phyloP scores from a whole-genome alignment of 2,888 invertebrate species.

The Orthosia gothica region DNA sequence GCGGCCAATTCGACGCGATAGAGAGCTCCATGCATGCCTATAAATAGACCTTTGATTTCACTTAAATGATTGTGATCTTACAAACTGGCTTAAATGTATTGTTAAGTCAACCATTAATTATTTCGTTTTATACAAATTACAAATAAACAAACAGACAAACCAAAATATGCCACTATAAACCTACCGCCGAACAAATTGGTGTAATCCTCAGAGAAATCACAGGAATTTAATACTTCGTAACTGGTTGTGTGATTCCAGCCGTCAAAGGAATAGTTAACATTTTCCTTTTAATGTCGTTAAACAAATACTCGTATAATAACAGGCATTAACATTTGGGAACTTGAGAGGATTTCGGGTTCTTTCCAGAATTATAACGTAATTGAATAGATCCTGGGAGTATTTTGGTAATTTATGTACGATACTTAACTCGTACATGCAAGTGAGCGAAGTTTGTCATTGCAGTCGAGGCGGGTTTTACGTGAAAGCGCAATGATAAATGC shows the following conservation, averaged over 20 bases:
- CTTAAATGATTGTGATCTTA: too few species aligned
- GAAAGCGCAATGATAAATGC: too few species aligned
- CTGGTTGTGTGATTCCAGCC: constrained; percentile 30
- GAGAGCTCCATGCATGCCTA: too few species aligned
- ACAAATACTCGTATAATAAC: constrained; percentile 35
- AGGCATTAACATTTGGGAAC: constrained; percentile 10
- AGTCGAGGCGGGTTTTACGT: too few species aligned
- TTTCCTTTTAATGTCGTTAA: constrained; percentile 43
- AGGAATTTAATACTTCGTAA: constrained; percentile 49
- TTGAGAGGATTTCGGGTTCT: constrained; percentile 1
- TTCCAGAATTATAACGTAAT: too few species aligned
- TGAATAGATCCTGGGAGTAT: neutral
- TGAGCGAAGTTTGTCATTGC: too few species aligned
- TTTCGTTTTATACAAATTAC: too few species aligned
- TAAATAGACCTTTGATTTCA: too few species aligned
- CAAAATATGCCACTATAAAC: neutral
- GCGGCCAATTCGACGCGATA: too few species aligned
- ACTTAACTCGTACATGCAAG: too few species aligned
- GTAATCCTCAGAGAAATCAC: constrained; percentile 43
- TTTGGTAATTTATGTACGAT: neutral
- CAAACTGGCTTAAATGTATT: too few species aligned
- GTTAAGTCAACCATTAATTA: too few species aligned
- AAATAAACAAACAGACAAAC: constrained; percentile 10
- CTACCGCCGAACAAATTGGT: constrained; percentile 28
- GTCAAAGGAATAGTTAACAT: constrained; percentile 58